These are phyloP conservation scores for Megastigmus dorsalis DNA, from an alignment of 2,888 invertebrate genomes.

Conservation along the genomic window DNA sequence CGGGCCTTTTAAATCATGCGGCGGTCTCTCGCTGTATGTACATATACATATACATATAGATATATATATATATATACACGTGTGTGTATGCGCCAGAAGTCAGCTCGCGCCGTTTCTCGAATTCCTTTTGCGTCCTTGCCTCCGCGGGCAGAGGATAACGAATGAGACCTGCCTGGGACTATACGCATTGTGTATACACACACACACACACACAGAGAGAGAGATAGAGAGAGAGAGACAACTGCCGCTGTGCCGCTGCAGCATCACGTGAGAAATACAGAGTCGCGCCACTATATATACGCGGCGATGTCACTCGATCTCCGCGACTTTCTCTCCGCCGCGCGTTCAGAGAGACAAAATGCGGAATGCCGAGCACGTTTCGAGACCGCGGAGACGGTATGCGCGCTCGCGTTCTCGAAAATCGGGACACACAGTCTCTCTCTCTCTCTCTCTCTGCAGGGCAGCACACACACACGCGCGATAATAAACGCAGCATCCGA, in stretches of 20 bases:
- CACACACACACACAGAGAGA: no score
- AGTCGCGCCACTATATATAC: no score
- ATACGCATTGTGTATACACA: slow-evolving; percentile 58
- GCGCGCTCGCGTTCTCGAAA: slow-evolving; percentile 29
- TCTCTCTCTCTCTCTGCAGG: no score
- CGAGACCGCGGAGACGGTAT: neutral
- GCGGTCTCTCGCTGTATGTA: slow-evolving; percentile 21
- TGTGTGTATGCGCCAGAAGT: no score
- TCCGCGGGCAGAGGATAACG: slow-evolving; percentile 56
- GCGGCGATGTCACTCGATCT: slow-evolving; percentile 42
- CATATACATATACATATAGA: no score
- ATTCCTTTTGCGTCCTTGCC: slow-evolving; percentile 57
- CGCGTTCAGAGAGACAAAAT: slow-evolving; percentile 17
- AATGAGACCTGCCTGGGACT: slow-evolving; percentile 59
- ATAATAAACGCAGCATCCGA: slow-evolving; percentile 20
- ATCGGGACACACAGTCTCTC: no score
- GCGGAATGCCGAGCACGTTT: slow-evolving; percentile 7
- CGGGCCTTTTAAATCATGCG: slow-evolving; percentile 44
- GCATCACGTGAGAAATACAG: slow-evolving; percentile 60
- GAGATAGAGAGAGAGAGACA: no score
- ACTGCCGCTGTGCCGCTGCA: no score
- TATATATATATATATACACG: no score
- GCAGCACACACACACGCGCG: no score
- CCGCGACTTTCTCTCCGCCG: slow-evolving; percentile 41
- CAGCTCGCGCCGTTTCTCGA: slow-evolving; percentile 42